These are phyloP conservation scores for Brienomyrus brachyistius DNA, from an alignment of 2,113 vertebrate genomes.

Conservation along the genomic window DNA sequence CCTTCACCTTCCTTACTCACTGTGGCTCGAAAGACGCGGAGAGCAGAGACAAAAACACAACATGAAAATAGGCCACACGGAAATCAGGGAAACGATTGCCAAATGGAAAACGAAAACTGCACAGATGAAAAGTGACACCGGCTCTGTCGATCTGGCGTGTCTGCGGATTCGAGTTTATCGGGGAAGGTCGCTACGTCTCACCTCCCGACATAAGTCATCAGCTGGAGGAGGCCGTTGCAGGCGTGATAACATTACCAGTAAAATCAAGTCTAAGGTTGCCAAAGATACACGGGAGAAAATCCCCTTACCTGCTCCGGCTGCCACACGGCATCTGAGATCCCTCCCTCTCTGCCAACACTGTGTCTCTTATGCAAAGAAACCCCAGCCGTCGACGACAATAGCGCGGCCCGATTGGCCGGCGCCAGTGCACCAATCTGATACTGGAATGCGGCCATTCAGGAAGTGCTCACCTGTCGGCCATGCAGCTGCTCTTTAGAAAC, in stretches of 20 bases:
- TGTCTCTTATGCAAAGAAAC: background rate
- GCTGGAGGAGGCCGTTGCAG: background rate
- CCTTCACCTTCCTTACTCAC: background rate
- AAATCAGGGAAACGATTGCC: background rate
- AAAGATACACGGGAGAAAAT: background rate
- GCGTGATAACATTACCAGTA: background rate
- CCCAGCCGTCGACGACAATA: slow-evolving; percentile 31
- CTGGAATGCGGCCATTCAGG: slow-evolving; percentile 61
- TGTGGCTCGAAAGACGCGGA: background rate
- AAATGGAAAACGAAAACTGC: background rate
- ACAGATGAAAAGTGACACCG: background rate
- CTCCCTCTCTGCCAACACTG: background rate
- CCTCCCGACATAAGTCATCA: background rate
- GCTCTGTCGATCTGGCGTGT: background rate
- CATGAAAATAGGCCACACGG: background rate
- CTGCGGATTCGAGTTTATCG: background rate
- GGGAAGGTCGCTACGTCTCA: background rate
- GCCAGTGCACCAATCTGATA: slow-evolving; percentile 39
- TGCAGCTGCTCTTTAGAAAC: background rate
- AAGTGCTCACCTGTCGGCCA: slow-evolving; percentile 31
- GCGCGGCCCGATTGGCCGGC: slow-evolving; percentile 26
- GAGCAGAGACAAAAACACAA: background rate
- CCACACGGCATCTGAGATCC: slow-evolving; percentile 17
- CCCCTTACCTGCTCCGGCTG: slow-evolving; percentile 20
- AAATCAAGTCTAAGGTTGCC: background rate